phyloP scores from a whole-genome alignment of 2,113 vertebrate species.

The Thalassarche chlororhynchos region DNA sequence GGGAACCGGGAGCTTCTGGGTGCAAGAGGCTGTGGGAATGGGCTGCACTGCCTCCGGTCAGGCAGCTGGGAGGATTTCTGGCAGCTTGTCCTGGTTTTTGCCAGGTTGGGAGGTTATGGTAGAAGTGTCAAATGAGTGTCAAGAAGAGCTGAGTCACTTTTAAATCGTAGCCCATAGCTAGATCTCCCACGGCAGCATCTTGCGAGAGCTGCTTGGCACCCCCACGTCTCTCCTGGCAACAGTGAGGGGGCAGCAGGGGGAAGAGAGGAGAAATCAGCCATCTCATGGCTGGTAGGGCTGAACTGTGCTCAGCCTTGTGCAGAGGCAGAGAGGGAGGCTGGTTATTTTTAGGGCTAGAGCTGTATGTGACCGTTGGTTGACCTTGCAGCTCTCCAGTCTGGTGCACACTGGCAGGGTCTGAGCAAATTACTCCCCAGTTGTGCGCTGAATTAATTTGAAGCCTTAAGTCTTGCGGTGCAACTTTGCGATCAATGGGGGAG shows the following conservation, averaged over 20 bases:
- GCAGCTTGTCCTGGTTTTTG: neutral
- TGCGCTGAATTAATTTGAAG: neutral
- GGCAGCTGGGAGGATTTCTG: neutral
- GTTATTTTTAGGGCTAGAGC: slow-evolving; percentile 52
- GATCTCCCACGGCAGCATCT: neutral
- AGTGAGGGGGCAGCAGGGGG: neutral
- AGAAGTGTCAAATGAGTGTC: neutral
- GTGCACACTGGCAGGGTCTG: neutral
- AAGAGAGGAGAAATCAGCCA: neutral
- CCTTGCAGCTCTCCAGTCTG: slow-evolving; percentile 39
- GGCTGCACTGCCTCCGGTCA: rapidly evolving
- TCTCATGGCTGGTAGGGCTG: neutral
- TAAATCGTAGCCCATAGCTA: neutral
- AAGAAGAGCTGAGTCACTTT: neutral
- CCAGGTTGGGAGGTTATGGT: neutral
- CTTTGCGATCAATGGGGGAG: rapidly evolving
- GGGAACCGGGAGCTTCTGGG: neutral
- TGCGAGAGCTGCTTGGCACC: neutral
- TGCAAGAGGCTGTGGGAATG: neutral
- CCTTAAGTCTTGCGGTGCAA: neutral
- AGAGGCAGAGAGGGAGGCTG: neutral
- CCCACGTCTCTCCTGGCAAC: slow-evolving; percentile 44
- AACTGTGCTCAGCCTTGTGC: neutral
- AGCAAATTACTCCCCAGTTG: neutral
- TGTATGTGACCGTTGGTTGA: neutral